These are phyloP conservation scores for Tromatobia lineatoria DNA, from an alignment of 2,888 invertebrate species.

Conservation along the genomic window DNA sequence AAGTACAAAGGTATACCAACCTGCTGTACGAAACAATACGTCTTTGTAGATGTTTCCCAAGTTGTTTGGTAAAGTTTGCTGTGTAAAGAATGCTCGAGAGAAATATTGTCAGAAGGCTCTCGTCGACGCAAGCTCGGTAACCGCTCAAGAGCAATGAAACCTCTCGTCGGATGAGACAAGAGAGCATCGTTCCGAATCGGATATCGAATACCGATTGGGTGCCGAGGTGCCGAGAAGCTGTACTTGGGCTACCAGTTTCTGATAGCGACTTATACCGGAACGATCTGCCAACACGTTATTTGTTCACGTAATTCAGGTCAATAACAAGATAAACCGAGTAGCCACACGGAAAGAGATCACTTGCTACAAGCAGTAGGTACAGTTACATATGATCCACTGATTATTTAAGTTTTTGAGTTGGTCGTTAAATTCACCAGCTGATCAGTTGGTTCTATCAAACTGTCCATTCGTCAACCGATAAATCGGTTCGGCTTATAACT, in stretches of 20 bases:
- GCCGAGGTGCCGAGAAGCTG: conserved; percentile 43
- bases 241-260: conserved; percentile 20
- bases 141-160: conserved; percentile 51
- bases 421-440: too few species aligned
- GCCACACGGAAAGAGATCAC: not conserved
- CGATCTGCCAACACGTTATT: conserved; percentile 33
- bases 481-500: too few species aligned
- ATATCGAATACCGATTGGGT: conserved; percentile 65
- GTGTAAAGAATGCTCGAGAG: conserved; percentile 36
- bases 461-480: too few species aligned
- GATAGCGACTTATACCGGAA: conserved; percentile 36
- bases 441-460: too few species aligned
- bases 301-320: not conserved
- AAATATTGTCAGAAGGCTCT: conserved; percentile 37
- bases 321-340: not conserved
- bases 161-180: conserved; percentile 15
- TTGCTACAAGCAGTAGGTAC: too few species aligned
- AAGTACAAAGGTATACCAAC: conserved; percentile 9
- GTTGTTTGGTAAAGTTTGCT: conserved; percentile 44
- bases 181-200: conserved; percentile 51
- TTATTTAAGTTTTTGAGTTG: too few species aligned
- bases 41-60: conserved; percentile 26
- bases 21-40: conserved; percentile 23
- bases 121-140: conserved; percentile 30
- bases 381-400: too few species aligned